Evolutionary conservation across 2,888 invertebrate species (phyloP), one percentile per base, ranked within the genome.

Genomic region (Trichopria drosophilae): DNA sequence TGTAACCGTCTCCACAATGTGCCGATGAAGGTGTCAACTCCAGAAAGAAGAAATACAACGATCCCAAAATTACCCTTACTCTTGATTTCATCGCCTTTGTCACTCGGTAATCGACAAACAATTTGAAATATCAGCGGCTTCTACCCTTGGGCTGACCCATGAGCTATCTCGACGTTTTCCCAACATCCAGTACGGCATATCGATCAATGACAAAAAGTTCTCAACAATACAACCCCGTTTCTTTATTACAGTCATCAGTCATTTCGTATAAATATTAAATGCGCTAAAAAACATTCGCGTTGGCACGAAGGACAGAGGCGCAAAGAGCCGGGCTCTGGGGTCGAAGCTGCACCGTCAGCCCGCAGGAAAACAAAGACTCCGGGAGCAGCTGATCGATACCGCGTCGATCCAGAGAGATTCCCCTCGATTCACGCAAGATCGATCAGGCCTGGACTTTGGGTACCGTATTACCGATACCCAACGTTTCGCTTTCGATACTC

Each of bases 261-360:
- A 75, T 71, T 73, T 70, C 66, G 71, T 72, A 74, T 75, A 75
- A 75, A 75, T 75, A 75, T 75, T 75, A 75, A 75, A 75, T 74
- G 73, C 69, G 73, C 66, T 73, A 71, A 73, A 73, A 72, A 74
- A 71, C 67, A 62, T 54, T 51, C 50, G 45, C 52, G 49, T 51
- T 53, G 52, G 49, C 52, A 24, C 29, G 35, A 37, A 28, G 40
- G 56, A 20, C 54, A 43, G 29, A 15, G 45, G 35, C 49, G 50
- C 36, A 51, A 23, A 42, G 51, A 47, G 28, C 26, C 44, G 51
- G 54, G 53, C 60, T 52, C 53, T 63, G 60, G 74, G 75, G 73
- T 69, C 62, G 68, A 72, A 73, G 66, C 71, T 75, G 74, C 75
- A 73, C 52, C 69, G 74, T 75, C 75, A 75, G 66, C 61, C 60